These are phyloP conservation scores for Micrastur ruficollis DNA, from an alignment of 2,797 vertebrate species.

Conservation along the genomic window DNA sequence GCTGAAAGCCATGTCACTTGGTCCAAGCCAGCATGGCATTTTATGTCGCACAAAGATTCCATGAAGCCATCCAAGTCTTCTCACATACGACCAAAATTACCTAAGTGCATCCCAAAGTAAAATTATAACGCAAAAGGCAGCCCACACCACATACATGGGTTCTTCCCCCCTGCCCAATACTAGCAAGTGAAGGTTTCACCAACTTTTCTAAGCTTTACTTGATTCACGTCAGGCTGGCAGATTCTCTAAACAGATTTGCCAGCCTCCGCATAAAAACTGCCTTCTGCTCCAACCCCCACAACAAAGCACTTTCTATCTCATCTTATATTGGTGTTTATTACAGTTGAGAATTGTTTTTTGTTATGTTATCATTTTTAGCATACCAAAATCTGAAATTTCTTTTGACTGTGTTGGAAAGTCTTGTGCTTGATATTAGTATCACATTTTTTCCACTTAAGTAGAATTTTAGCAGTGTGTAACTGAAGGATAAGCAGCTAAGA, in stretches of 20 bases:
- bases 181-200: neutral
- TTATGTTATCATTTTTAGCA: neutral
- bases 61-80: neutral
- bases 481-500: neutral
- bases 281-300: slow-evolving; percentile 55
- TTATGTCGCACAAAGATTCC: neutral
- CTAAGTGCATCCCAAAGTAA: rapidly evolving
- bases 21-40: neutral
- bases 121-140: neutral
- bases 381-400: neutral
- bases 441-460: neutral
- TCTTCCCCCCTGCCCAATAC: neutral
- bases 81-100: rapidly evolving
- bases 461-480: neutral
- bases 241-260: slow-evolving; percentile 63
- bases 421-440: neutral
- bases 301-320: slow-evolving; percentile 16
- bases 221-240: slow-evolving; percentile 23
- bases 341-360: neutral
- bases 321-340: slow-evolving; percentile 14
- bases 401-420: neutral
- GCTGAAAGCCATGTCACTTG: neutral
- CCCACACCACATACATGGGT: neutral
- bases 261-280: slow-evolving; percentile 45
- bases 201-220: neutral